Base-by-base conservation (phyloP, 2,888 invertebrate species). In the Empis stercorea region DNA sequence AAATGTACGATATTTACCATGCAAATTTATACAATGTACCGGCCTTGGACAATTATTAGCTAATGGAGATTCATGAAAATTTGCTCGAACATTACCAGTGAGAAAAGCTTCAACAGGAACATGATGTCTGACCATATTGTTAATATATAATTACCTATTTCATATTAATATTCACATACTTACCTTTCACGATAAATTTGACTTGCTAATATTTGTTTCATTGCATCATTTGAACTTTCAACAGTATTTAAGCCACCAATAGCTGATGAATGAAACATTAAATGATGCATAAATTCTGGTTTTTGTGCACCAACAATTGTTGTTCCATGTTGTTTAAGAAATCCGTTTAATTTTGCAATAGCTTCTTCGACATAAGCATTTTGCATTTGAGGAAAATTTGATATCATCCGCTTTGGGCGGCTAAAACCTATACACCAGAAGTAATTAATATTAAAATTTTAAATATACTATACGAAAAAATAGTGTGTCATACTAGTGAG, bases 1-100 rank as follows among this genome's bases (percentile, higher is more conserved):
- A 16, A 83, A 67, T 2, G 76, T 76, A 46, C 91, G 74, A 65
- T 84, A 88, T 46, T 74, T 77, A 11, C 61, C 64, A 0, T 66
- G 63, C 1, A 65, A 50, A 10, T 57, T 51, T 0, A 70, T 65
- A 55, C 81, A 81, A 0, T 56, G 45, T 0, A 72, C 72, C 4
- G 59, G 62, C 4, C 66, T 58, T 1, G 64, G 70, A 37, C 68
- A 68, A 47, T 59, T 61, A 10, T 61, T 59, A 1, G 55, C 60
- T 14, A 65, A 45, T 7, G 63, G 59, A 0, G 66, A 62, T 30
- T 62, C 53, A 3, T 53, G 55, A 38, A 65, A 63, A 20, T 61
- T 57, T 0, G 62, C 57, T 6, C 55, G 71, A 61, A 62, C 70
- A 67, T 45, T 72, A 16, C 61, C 62, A 10, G 61, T 62, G 10